Evolutionary conservation across 2,113 vertebrate species (phyloP).

Genomic region (Centropus unirufus): DNA sequence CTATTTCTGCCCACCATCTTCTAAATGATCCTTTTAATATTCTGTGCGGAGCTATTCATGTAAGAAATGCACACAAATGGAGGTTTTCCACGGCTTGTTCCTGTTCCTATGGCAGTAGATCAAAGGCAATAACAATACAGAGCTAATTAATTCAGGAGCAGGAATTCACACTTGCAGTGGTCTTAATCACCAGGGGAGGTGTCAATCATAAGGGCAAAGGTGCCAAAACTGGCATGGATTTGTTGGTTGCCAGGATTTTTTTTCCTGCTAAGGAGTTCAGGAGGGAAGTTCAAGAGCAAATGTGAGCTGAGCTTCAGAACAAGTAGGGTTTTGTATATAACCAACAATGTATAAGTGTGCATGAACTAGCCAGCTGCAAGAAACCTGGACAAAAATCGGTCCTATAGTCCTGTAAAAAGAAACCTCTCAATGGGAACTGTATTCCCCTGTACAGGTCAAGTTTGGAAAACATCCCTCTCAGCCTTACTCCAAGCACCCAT

Average conservation of each 20-base stretch:
- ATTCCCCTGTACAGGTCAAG: neutral
- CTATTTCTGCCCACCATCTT: slow-evolving; percentile 10
- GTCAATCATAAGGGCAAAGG: slow-evolving; percentile 45
- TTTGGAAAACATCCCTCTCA: neutral
- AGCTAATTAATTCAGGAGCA: slow-evolving; percentile 61
- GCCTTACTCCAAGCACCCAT: neutral
- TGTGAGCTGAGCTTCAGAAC: neutral
- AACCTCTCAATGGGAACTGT: neutral
- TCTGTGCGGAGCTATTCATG: slow-evolving; percentile 24
- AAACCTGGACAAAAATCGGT: neutral
- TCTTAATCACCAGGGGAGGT: slow-evolving; percentile 30
- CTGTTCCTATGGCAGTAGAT: slow-evolving; percentile 62
- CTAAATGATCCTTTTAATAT: slow-evolving; percentile 28
- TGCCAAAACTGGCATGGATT: neutral
- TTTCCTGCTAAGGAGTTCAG: neutral
- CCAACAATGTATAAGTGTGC: neutral
- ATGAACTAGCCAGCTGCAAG: neutral
- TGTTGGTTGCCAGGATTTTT: neutral
- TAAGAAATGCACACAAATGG: slow-evolving; percentile 36
- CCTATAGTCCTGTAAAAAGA: neutral
- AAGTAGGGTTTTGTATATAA: neutral
- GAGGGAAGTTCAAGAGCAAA: neutral
- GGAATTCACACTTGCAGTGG: slow-evolving; percentile 57
- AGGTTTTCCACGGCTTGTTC: slow-evolving; percentile 17
- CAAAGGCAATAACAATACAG: slow-evolving; percentile 55